Evolutionary conservation across 2,797 vertebrate genomes (phyloP), one percentile per base, ranked within the genome.

Genomic region (Intellagama lesueurii): DNA sequence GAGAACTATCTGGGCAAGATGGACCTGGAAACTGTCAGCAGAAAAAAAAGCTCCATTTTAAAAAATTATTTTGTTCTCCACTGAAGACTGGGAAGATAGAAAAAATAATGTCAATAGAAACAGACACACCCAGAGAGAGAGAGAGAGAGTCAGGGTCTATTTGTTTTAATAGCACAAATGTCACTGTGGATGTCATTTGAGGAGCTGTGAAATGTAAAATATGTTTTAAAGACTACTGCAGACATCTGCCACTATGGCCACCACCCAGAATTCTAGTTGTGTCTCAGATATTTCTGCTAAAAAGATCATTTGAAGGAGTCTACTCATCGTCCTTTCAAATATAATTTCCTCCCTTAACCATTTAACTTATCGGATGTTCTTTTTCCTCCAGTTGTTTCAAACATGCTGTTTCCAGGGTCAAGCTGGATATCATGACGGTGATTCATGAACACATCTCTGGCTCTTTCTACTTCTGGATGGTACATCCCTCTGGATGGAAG

Each of bases 261-360:
- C 26, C 47, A 12, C 47, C 60, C 64, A 73, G 77, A 89, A 40
- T 9, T 86, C 40, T 81, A 8, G 88, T 12, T 0, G 0, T 0
- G 0, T 30, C 11, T 22, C 82, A 68, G 3, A 80, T 72, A 44
- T 44, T 56, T 44, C 68, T 85, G 30, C 24, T 89, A 47, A 24
- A 47, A 91, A 81, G 82, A 72, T 89, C 93, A 87, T 91, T 83
- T 83, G n/a, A 77, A 87, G 77, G 86, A 68, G 89, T 85, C 79
- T 87, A 88, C 64, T 64, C 66, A 0, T 0, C 24, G 81, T 89
- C n/a, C 68, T 81, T 91, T 89, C 89, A 64, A 9, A 83, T 93
- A 88, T 92, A 88, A 93, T 91, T 88, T 93, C 73, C 0, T 0
- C 12, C 28, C 70, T 91, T n/a, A 49, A 87, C 80, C 79, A 77